These are phyloP conservation scores for Rhynchonycteris naso DNA, from an alignment of 2,797 vertebrate species.

Conservation along the genomic window DNA sequence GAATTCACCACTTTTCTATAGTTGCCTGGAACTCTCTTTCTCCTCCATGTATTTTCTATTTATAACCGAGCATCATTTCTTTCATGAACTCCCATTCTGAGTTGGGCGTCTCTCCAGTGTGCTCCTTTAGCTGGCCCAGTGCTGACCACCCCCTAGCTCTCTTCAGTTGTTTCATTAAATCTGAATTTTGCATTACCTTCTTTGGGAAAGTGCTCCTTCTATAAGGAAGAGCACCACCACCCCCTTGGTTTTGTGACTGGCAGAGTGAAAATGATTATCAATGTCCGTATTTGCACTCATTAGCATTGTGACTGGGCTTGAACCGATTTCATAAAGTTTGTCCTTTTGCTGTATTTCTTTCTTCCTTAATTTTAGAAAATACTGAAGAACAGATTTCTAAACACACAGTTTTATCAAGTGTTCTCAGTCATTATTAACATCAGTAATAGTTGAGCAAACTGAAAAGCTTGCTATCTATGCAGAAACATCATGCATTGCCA, in stretches of 20 bases:
- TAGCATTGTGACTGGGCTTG: background rate
- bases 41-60: background rate
- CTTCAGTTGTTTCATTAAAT: background rate
- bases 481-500: slow-evolving; percentile 18
- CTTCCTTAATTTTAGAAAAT: slow-evolving; percentile 11
- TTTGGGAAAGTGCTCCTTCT: background rate
- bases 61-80: background rate
- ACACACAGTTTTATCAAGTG: background rate
- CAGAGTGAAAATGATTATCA: background rate
- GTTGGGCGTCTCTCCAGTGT: background rate
- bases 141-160: background rate
- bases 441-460: background rate
- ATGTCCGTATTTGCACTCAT: background rate
- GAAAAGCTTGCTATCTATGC: background rate
- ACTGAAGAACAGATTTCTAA: background rate
- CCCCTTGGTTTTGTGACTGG: background rate
- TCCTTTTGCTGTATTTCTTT: background rate
- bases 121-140: background rate
- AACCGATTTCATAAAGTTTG: background rate
- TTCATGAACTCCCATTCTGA: background rate
- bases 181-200: background rate
- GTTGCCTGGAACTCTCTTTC: background rate
- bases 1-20: background rate
- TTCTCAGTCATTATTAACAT: background rate
- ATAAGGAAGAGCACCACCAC: background rate